Evolutionary conservation across 1,140 invertebrate genomes (phyloP), one percentile per base, ranked within the genome.

Genomic region (Anagrus nilaparvatae): DNA sequence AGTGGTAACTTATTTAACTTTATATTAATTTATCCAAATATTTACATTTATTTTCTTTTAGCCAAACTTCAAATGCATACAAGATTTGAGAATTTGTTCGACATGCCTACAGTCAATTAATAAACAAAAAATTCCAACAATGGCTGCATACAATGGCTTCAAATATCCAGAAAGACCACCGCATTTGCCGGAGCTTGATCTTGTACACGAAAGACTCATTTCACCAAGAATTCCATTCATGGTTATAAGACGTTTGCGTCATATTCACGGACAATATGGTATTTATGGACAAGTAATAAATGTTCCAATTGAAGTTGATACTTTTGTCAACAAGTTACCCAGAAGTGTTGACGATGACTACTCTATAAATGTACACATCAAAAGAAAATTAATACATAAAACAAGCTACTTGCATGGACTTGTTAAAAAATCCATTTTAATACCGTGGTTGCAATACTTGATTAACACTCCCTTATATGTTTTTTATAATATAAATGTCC

Each of bases 281-380:
- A 63, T 66, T 35, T 48, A 51, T 27, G 59, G 56, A 12, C 58
- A 64, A 58, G 49, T 63, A 34, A 60, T 64, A 20, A 64, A 66
- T 47, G 56, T 64, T 18, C 63, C 63, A 48, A 51, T 61, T 4
- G 32, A 54, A 31, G 58, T 56, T 36, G 35, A 64, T 48, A 44
- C 46, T 0, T 60, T 66, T 60, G 57, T 63, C 36, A 53, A 57
- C 49, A 44, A 36, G 14, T 59, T 65, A 44, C 61, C 61, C 2
- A 49, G 62, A 20, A 39, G 58, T 43, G 16, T 63, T 30, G 42
- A 58, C 36, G 58, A 59, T 34, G 60, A 63, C 44, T 35, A 61
- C 16, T 48, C 45, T 19, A 58, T 61, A 31, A 60, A 60, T 46
- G 56, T 30, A 2, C 54, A 45, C 13, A 57, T 52, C 2, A 60